Evolutionary conservation across 2,797 vertebrate species (phyloP).

Genomic region (Rhincodon typus): DNA sequence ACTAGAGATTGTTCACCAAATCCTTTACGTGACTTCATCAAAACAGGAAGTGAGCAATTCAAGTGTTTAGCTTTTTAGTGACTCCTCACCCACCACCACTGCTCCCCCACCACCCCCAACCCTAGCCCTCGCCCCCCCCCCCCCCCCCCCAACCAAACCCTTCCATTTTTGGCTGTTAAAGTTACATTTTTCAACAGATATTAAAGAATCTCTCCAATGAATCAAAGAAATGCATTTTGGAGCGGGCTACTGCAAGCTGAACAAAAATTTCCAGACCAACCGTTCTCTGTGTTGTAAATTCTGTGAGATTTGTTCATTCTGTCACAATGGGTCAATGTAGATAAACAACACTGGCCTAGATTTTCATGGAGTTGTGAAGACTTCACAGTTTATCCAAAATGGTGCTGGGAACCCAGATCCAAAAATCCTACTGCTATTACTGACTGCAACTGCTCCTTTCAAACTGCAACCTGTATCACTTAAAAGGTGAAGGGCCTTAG

Average conservation of each 20-base stretch:
- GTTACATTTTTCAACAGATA: not conserved
- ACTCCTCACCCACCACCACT: too few relatives aligned
- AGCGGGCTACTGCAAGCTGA: not conserved
- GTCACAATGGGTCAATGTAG: not conserved
- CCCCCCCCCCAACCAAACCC: not conserved
- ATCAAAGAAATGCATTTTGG: not conserved
- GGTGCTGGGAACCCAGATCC: too few relatives aligned
- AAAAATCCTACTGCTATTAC: too few relatives aligned
- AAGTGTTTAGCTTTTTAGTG: not conserved
- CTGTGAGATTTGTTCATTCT: not conserved
- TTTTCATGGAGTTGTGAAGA: too few relatives aligned
- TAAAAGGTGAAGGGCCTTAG: too few relatives aligned
- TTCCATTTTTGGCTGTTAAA: not conserved
- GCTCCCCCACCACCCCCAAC: too few relatives aligned
- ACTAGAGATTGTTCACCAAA: not conserved
- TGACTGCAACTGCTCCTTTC: too few relatives aligned
- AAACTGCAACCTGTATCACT: too few relatives aligned
- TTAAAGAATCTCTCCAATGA: not conserved
- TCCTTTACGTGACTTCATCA: not conserved
- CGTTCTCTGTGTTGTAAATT: not conserved
- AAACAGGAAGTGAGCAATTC: not conserved
- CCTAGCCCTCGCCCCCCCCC: too few relatives aligned
- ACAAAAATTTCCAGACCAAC: not conserved
- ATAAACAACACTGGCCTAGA: not conserved
- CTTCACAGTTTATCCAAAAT: too few relatives aligned